Percentiles rank a stretch among this genome's conserved stretches.
phyloP scores from a whole-genome alignment of 1,140 invertebrate species.

The Teleopsis dalmanni region DNA sequence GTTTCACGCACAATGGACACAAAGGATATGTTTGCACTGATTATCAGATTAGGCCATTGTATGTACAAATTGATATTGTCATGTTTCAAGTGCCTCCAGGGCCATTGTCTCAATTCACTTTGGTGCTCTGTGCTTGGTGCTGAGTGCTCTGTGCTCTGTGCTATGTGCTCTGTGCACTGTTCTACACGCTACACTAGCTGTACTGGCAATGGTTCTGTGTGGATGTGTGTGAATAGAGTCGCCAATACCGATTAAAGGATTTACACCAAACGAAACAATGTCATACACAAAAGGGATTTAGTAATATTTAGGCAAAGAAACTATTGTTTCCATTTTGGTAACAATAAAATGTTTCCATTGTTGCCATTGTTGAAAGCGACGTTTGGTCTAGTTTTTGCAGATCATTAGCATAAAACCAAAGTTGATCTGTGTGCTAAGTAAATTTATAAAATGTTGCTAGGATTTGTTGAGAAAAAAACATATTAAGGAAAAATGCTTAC shows the following conservation, averaged over 20 bases:
- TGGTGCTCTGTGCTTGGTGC: not conserved
- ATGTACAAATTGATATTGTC: constrained; percentile 44
- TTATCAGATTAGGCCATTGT: constrained; percentile 44
- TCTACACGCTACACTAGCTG: not conserved
- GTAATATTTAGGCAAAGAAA: too few species aligned
- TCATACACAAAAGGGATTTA: too few species aligned
- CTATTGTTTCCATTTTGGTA: too few species aligned
- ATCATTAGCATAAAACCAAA: too few species aligned
- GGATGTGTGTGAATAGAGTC: constrained; percentile 36
- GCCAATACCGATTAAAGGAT: constrained; percentile 43
- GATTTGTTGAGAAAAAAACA: too few species aligned
- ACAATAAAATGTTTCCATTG: too few species aligned
- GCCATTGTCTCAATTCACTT: constrained; percentile 2
- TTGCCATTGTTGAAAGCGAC: too few species aligned
- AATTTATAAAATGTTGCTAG: too few species aligned
- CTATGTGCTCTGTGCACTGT: not conserved
- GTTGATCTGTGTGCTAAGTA: too few species aligned
- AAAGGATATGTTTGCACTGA: constrained; percentile 44
- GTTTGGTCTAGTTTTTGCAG: too few species aligned
- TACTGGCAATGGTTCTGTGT: not conserved
- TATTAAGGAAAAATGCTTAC: too few species aligned
- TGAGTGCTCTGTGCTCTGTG: not conserved
- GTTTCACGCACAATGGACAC: constrained; percentile 43
- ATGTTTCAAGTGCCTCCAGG: constrained; percentile 39
- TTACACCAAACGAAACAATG: constrained; percentile 25